Evolutionary conservation across 1,140 invertebrate species (phyloP).

Genomic region (Sitodiplosis mosellana): DNA sequence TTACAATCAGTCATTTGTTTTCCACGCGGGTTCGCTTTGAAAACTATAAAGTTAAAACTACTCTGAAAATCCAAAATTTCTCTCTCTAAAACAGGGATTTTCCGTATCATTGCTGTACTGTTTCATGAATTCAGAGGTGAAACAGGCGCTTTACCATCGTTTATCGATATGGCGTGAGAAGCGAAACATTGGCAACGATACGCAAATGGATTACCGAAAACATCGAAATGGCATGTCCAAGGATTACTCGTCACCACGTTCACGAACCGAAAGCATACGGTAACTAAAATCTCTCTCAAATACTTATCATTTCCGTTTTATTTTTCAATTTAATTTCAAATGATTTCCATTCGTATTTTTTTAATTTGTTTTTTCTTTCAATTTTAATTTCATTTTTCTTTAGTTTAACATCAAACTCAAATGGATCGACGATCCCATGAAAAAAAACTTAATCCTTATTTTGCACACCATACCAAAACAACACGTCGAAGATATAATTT

Average conservation of each 20-base stretch:
- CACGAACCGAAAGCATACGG: slow-evolving; percentile 65
- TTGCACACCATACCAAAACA: too few relatives aligned
- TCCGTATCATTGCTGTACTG: slow-evolving; percentile 77
- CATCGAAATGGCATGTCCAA: slow-evolving; percentile 31
- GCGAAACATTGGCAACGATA: slow-evolving; percentile 33
- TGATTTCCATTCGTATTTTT: neutral
- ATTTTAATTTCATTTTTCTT: too few relatives aligned
- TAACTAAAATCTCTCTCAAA: slow-evolving; percentile 23
- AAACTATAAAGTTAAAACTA: too few relatives aligned
- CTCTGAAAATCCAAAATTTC: too few relatives aligned
- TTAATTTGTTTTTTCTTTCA: neutral
- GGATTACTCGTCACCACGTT: slow-evolving; percentile 53
- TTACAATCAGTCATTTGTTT: too few relatives aligned
- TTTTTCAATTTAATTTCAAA: neutral
- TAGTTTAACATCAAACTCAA: too few relatives aligned
- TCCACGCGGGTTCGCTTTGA: too few relatives aligned
- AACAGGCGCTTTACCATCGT: slow-evolving; percentile 64
- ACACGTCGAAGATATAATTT: too few relatives aligned
- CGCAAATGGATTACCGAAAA: slow-evolving; percentile 17
- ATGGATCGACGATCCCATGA: too few relatives aligned
- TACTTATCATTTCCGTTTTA: neutral
- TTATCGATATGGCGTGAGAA: slow-evolving; percentile 58
- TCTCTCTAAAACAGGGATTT: slow-evolving; percentile 44
- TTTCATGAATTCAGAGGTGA: slow-evolving; percentile 82
- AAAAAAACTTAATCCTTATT: too few relatives aligned